Evolutionary conservation across 2,888 invertebrate genomes (phyloP), one percentile per base, ranked within the genome.

Genomic region (Lasioglossum malachurum): DNA sequence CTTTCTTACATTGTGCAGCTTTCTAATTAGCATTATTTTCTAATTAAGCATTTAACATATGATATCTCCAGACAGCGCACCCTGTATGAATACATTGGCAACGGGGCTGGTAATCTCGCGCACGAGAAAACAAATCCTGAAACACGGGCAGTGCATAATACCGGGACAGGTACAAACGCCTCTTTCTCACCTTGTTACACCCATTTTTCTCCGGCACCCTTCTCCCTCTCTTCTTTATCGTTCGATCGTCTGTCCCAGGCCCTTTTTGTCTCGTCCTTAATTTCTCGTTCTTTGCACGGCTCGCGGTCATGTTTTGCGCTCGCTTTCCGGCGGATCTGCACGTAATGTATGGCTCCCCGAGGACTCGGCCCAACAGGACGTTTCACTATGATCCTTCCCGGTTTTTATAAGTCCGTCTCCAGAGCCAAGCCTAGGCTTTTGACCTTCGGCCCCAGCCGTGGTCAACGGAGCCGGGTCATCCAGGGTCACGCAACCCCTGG

Each of bases 341-440:
- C 35, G 38, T 86, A 77, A 84, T 49, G 73, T 78, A 84, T 69
- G 74, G 77, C 74, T 74, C 84, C 80, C 84, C 75, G 4, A 35
- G 80, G 77, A 74, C 35, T 41, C 80, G 57, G 19, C 84, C 84
- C 77, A 23, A 35, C 74, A 38, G 64, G 60, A 46, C 76, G 49
- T 53, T 44, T 73, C 41, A 41, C 77, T 69, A 7, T 57, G 83
- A 44, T 31, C 74, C 77, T 74, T 27, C 49, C n/a, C 76, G 1
- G 72, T 73, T 49, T 46, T 76, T 60, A 44, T 41, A 67, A 79
- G 84, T 69, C 71, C 46, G 60, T 84, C 86, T 72, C 77, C 27
- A 53, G 69, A 46, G 77, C 77, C 38, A 23, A 71, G 64, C n/a
- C 46, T 57, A 69, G 86, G 82, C 82, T 60, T 38, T 75, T 79